Evolutionary conservation across 2,888 invertebrate genomes (phyloP), one percentile per base, ranked within the genome.

Genomic region (Ennomos erosarius): DNA sequence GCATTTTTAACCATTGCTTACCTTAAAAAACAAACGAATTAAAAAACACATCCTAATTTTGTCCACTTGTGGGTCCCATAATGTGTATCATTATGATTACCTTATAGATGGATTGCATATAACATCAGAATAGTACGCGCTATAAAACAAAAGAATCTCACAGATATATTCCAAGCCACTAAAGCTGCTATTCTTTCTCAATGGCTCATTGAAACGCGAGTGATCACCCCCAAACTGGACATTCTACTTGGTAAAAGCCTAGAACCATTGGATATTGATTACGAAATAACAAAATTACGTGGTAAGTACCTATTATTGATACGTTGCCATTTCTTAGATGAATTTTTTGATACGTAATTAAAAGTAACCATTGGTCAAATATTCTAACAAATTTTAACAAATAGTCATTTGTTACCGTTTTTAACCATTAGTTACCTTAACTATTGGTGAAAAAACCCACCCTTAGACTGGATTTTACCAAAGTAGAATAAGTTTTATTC

Each of bases 81-180:
- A 16, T 26, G 48, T 51, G 26, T 51, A 43, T 55, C 9, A 9
- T 10, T 47, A 26, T 9, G 1, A 16, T 35, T 80, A 76, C 43
- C 75, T 26, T 26, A 6, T 26, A 90, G 90, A 0, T 90, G 90
- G 90, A 68, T 90, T 10, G 35, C 67, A 1, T 59, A 77, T 11
- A 89, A 87, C 53, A 60, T 84, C 9, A 64, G 63, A 8, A 38
- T 75, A 13, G 34, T 88, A 10, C 59, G 62, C 0, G 60, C 57
- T 8, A 62, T 88, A 34, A 45, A 62, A 1, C 62, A 66, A 35
- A 6, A 56, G 0, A 71, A 82, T 40, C 68, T 87, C 3, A 68
- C 65, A 0, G 55, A 64, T 33, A 55, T 90, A 12, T 86, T 79
- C 36, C 12, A 74, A 56, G 80, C 80, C 0, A 84, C 83, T 9